These are phyloP conservation scores for Mesorhabditis sp. DNA, from an alignment of 2,888 invertebrate genomes.

Conservation along the genomic window DNA sequence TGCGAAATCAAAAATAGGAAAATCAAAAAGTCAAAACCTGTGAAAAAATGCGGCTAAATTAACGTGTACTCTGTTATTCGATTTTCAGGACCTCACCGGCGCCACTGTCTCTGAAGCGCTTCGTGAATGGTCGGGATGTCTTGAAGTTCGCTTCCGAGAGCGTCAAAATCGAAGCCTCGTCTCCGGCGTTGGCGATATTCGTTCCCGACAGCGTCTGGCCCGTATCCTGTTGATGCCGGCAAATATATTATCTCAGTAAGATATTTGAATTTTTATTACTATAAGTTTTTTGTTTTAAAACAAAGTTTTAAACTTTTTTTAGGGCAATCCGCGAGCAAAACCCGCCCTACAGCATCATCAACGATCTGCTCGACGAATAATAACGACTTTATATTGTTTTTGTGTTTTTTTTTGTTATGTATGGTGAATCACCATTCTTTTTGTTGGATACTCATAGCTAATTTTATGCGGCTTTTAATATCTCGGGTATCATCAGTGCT, in stretches of 20 bases:
- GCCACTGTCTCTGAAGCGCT: background rate
- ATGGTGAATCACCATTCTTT: too few species aligned
- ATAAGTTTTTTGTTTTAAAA: background rate
- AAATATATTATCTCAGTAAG: background rate
- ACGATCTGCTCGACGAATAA: too few species aligned
- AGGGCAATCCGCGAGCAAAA: background rate
- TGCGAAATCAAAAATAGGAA: too few species aligned
- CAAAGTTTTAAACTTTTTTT: background rate
- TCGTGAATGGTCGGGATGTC: conserved; percentile 1
- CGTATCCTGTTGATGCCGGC: conserved; percentile 5
- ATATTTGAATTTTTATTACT: background rate
- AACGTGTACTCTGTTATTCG: too few species aligned
- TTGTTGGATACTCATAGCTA: too few species aligned
- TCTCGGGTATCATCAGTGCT: too few species aligned
- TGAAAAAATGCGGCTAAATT: too few species aligned
- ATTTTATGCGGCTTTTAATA: too few species aligned
- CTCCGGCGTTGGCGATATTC: conserved; percentile 23
- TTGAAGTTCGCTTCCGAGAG: background rate
- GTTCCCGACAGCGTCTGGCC: conserved; percentile 24
- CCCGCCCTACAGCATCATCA: background rate
- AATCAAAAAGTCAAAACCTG: too few species aligned
- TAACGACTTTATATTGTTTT: too few species aligned
- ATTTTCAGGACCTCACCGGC: conserved; percentile 1
- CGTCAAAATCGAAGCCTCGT: background rate
- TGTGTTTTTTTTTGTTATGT: too few species aligned